Evolutionary conservation across 2,113 vertebrate genomes (phyloP).

Genomic region (Hypanus sabinus): DNA sequence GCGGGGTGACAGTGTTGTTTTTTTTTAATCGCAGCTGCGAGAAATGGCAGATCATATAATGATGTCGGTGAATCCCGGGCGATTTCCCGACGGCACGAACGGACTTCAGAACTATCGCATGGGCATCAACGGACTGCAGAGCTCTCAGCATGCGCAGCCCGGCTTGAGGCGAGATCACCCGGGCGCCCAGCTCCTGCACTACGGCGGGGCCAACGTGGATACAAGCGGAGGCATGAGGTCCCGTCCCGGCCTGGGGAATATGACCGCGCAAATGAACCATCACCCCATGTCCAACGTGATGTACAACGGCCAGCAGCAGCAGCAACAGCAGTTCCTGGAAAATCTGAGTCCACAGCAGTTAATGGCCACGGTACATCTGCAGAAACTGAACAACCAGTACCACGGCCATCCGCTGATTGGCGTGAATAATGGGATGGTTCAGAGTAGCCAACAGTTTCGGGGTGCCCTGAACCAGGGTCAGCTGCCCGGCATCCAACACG

Average conservation of each 20-base stretch:
- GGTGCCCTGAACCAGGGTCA: conserved; percentile 62
- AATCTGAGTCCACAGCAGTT: conserved; percentile 75
- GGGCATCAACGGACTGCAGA: conserved; percentile 68
- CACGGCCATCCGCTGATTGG: conserved; percentile 70
- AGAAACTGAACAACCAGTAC: conserved; percentile 83
- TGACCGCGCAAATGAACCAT: conserved; percentile 60
- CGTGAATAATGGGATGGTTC: conserved; percentile 64
- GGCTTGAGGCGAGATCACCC: conserved; percentile 50
- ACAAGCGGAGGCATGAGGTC: conserved; percentile 57
- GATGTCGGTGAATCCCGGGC: conserved; percentile 82
- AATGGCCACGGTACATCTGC: conserved; percentile 85
- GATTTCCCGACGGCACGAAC: conserved; percentile 48
- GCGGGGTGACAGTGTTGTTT: not conserved
- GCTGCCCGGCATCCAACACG: conserved; percentile 53
- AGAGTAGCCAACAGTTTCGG: conserved; percentile 61
- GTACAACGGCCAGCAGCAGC: conserved; percentile 63
- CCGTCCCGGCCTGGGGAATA: conserved; percentile 56
- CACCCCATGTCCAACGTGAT: conserved; percentile 65
- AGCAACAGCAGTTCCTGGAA: conserved; percentile 71
- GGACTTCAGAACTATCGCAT: conserved; percentile 75
- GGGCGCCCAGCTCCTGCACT: conserved; percentile 73
- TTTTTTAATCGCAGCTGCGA: conserved; percentile 27
- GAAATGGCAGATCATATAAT: conserved; percentile 89
- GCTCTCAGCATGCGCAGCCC: conserved; percentile 39
- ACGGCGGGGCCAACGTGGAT: conserved; percentile 70